Evolutionary conservation across 2,797 vertebrate species (phyloP).

Genomic region (Pempheris klunzingeri): DNA sequence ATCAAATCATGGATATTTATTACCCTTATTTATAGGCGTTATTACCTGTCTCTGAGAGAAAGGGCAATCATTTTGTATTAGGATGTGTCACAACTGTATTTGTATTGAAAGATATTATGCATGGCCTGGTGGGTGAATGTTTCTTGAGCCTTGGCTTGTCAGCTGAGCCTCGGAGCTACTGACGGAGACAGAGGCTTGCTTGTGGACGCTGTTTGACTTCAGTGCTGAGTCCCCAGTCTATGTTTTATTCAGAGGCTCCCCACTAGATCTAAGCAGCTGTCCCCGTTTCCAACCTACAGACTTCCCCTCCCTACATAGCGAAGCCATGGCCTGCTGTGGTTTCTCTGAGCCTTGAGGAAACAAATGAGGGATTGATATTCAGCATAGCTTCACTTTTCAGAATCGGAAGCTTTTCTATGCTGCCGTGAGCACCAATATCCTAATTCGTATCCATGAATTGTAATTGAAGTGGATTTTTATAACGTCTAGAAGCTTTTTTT

Average conservation of each 20-base stretch:
- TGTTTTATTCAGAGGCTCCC: constrained; percentile 80
- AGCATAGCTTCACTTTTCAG: constrained; percentile 47
- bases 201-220: constrained; percentile 76
- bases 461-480: constrained; percentile 43
- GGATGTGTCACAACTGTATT: not conserved
- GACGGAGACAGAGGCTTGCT: constrained; percentile 75
- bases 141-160: constrained; percentile 40
- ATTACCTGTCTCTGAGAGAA: not conserved
- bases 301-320: constrained; percentile 32
- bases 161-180: constrained; percentile 53
- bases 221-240: constrained; percentile 55
- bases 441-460: constrained; percentile 21
- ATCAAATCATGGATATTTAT: constrained; percentile 17
- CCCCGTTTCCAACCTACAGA: constrained; percentile 57
- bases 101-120: constrained; percentile 9
- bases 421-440: constrained; percentile 38
- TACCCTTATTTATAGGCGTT: not conserved
- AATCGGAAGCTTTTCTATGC: constrained; percentile 26
- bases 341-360: constrained; percentile 50
- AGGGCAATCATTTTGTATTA: not conserved
- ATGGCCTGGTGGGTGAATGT: constrained; percentile 13
- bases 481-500: constrained; percentile 6
- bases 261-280: constrained; percentile 71
- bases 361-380: constrained; percentile 65
- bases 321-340: constrained; percentile 49